Percentiles rank a stretch among this genome's conserved stretches.
Conservation (phyloP, 2,888 invertebrate species). For the Leptinotarsa haldemani region DNA sequence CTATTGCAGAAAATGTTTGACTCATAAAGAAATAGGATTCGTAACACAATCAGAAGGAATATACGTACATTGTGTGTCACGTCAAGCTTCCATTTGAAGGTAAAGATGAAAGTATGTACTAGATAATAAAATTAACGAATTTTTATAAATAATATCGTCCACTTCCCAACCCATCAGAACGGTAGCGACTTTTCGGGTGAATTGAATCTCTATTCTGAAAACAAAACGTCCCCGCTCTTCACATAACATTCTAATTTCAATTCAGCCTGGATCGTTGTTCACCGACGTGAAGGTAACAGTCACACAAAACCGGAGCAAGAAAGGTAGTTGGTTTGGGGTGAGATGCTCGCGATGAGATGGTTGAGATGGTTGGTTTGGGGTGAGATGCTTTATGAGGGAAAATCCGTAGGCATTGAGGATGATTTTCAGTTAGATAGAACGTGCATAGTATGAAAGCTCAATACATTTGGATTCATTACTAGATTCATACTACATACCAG, state of each 20-base stretch:
- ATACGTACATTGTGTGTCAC: too few relatives aligned
- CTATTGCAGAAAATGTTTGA: too few relatives aligned
- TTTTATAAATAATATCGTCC: neutral
- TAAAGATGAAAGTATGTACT: too few relatives aligned
- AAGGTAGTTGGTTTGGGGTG: neutral
- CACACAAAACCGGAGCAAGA: neutral
- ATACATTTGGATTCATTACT: too few relatives aligned
- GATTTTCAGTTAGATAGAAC: too few relatives aligned
- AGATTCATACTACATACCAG: too few relatives aligned
- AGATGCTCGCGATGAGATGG: neutral
- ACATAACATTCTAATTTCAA: slow-evolving; percentile 1
- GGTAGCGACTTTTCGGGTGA: neutral
- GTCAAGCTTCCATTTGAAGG: too few relatives aligned
- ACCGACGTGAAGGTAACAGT: slow-evolving; percentile 3
- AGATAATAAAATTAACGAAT: too few relatives aligned
- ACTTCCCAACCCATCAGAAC: neutral
- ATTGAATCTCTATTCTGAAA: neutral
- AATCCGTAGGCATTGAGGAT: too few relatives aligned
- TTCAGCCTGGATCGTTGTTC: neutral
- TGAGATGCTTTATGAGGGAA: neutral
- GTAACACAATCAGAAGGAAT: too few relatives aligned
- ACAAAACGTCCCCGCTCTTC: neutral
- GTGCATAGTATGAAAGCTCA: too few relatives aligned
- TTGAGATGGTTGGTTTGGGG: neutral
- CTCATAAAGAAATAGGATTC: too few relatives aligned